Percentiles rank a stretch among this genome's conserved stretches.
Evolutionary conservation across 2,888 invertebrate genomes (phyloP).

Genomic region (Temnothorax rugatulus): DNA sequence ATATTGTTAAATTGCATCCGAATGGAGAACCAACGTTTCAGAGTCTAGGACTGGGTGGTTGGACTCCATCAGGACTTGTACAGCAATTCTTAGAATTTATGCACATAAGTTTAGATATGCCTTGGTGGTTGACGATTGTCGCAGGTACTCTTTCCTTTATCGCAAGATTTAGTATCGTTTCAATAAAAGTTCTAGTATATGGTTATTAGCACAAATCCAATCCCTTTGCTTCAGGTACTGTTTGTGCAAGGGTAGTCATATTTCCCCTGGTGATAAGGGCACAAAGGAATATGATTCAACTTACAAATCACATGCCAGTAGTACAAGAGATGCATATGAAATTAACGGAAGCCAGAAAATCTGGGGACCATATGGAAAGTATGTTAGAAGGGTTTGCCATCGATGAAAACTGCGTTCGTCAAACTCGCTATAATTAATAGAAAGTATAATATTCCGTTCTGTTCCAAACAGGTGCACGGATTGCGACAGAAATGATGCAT

Average conservation of each 20-base stretch:
- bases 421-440: conserved; percentile 6
- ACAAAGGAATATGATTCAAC: conserved; percentile 92
- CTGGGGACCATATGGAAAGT: conserved; percentile 93
- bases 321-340: conserved; percentile 93
- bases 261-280: conserved; percentile 95
- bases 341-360: conserved; percentile 94
- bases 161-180: conserved; percentile 25
- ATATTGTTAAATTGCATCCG: conserved; percentile 51
- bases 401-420: background rate
- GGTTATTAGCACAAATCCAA: conserved; percentile 32
- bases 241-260: conserved; percentile 91
- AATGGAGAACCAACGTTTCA: conserved; percentile 92
- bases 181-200: conserved; percentile 25
- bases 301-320: conserved; percentile 95
- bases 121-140: conserved; percentile 97
- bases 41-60: conserved; percentile 94
- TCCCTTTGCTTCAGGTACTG: conserved; percentile 87
- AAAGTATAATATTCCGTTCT: background rate
- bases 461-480: conserved; percentile 88
- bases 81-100: conserved; percentile 94
- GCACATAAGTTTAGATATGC: conserved; percentile 93
- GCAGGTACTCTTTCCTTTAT: conserved; percentile 87
- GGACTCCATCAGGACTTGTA: conserved; percentile 92
- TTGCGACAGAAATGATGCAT: conserved; percentile 92
- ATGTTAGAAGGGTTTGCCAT: conserved; percentile 55